These are phyloP conservation scores for Guaruba guarouba DNA, from an alignment of 2,113 vertebrate genomes.

Conservation along the genomic window DNA sequence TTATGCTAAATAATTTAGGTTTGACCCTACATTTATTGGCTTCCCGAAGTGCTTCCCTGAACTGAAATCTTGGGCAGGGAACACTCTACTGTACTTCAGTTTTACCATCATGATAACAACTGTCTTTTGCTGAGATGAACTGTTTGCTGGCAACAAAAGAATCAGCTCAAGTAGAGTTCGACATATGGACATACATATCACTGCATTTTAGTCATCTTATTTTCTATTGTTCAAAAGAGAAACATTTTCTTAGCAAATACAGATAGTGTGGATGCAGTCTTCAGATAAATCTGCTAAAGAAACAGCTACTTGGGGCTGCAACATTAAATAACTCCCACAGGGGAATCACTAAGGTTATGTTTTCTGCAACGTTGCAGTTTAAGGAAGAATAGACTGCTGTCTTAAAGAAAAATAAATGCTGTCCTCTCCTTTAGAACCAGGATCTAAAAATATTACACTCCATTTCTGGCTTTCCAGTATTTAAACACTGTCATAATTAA, in stretches of 20 bases:
- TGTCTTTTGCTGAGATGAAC: background rate
- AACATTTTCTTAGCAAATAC: background rate
- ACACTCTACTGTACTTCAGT: background rate
- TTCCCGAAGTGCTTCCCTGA: background rate
- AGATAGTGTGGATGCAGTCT: background rate
- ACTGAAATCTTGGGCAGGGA: background rate
- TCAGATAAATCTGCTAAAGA: background rate
- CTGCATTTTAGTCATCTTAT: background rate
- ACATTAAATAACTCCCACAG: background rate
- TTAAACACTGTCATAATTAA: constrained; percentile 29
- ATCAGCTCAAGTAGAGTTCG: background rate
- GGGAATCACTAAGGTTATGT: background rate
- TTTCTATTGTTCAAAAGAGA: background rate
- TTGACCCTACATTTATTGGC: background rate
- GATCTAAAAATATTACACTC: constrained; percentile 18
- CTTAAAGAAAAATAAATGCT: constrained; percentile 46
- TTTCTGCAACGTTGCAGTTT: background rate
- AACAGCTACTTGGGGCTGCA: background rate
- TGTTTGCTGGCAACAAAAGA: background rate
- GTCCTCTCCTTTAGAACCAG: background rate
- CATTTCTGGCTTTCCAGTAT: constrained; percentile 3
- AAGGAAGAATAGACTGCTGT: background rate
- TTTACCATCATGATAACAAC: background rate
- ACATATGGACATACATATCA: background rate
- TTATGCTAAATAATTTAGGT: background rate